Conservation (phyloP, 2,113 vertebrate species). For the Himantopus leucocephalus region DNA sequence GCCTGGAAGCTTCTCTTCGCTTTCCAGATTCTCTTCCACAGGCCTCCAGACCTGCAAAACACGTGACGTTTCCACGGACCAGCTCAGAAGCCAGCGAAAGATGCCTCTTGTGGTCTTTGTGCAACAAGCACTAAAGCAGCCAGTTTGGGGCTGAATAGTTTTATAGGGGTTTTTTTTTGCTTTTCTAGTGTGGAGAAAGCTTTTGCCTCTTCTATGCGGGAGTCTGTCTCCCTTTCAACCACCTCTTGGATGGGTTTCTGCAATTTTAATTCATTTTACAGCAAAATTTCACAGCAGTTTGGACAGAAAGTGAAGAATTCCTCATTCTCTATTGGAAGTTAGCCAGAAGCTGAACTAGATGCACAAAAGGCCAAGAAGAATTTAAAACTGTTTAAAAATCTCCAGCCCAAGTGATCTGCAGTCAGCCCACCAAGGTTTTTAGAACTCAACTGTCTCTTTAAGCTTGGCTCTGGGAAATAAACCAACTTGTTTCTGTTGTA, state of each 20-base stretch:
- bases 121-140: neutral
- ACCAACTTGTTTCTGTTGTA: neutral
- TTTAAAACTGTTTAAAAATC: neutral
- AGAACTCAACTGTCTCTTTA: neutral
- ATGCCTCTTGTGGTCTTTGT: neutral
- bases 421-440: conserved; percentile 8
- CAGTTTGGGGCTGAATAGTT: neutral
- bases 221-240: neutral
- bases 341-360: neutral
- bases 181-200: neutral
- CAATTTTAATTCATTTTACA: neutral
- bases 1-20: neutral
- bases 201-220: neutral
- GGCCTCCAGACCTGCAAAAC: neutral
- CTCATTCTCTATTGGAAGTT: neutral
- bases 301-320: neutral
- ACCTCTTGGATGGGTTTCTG: neutral
- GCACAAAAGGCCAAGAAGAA: neutral
- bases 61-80: neutral
- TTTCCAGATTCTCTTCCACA: neutral
- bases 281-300: conserved; percentile 1
- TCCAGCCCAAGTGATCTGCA: neutral
- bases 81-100: neutral
- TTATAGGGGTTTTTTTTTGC: neutral
- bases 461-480: neutral